These are phyloP conservation scores for Crossocerus cetratus DNA, from an alignment of 2,888 invertebrate species.

Conservation along the genomic window DNA sequence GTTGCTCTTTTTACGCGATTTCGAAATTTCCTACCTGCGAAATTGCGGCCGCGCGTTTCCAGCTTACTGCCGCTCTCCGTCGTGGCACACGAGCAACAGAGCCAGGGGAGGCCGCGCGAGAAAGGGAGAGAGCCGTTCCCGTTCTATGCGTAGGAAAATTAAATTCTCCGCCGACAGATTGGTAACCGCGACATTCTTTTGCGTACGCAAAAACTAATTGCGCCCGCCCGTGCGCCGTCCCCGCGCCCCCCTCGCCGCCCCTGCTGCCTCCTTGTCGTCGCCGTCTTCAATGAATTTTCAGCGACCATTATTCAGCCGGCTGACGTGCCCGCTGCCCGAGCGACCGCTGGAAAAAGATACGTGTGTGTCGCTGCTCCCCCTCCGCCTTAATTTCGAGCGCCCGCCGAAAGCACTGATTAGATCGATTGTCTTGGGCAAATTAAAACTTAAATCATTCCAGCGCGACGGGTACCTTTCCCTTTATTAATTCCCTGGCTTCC, in stretches of 20 bases:
- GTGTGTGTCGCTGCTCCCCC: conserved; percentile 19
- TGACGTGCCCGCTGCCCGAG: conserved; percentile 3
- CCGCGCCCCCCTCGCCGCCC: no score
- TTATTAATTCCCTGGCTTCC: no score
- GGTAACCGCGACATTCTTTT: conserved; percentile 53
- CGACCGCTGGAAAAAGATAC: conserved; percentile 13
- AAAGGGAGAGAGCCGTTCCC: conserved; percentile 3
- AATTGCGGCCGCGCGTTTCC: no score
- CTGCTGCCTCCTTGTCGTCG: conserved; percentile 29
- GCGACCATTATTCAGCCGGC: conserved; percentile 36
- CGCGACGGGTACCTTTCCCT: no score
- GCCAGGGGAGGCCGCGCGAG: no score
- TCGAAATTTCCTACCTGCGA: no score
- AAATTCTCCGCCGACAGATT: conserved; percentile 56
- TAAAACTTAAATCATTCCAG: background rate
- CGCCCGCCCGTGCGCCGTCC: conserved; percentile 6
- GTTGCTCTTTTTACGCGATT: no score
- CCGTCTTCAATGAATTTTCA: conserved; percentile 54
- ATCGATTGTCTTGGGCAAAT: background rate
- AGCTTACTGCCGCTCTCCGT: no score
- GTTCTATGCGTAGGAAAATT: conserved; percentile 53
- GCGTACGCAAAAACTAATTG: conserved; percentile 53
- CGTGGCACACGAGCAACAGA: no score
- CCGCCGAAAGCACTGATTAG: background rate
- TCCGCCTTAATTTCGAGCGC: conserved; percentile 4